Conservation (phyloP, 2,113 vertebrate genomes). For the Electrona antarctica region DNA sequence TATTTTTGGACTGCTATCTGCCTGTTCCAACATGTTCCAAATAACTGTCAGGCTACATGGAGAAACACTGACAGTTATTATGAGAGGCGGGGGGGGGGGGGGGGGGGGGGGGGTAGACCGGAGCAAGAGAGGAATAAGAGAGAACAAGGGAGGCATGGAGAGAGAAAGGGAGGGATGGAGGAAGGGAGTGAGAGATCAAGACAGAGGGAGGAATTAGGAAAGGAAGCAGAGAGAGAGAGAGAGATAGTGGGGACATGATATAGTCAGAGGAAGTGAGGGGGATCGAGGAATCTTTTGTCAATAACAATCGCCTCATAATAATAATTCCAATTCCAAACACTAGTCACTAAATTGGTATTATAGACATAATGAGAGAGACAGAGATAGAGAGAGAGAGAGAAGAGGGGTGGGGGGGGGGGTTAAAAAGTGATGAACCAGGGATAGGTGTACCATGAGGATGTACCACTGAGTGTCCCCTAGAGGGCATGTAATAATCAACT, state of each 20-base stretch:
- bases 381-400: neutral
- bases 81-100: neutral
- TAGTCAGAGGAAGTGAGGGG: neutral
- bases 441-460: no score
- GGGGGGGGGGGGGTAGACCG: neutral
- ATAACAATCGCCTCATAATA: no score
- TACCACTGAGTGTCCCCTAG: no score
- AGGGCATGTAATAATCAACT: no score
- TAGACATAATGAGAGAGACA: no score
- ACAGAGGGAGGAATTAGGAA: conserved; percentile 9
- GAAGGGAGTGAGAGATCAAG: conserved; percentile 3
- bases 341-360: no score
- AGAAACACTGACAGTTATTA: no score
- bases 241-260: neutral
- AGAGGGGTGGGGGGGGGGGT: neutral
- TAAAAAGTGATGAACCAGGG: neutral
- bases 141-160: neutral
- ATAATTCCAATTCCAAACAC: no score
- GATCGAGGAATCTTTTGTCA: neutral
- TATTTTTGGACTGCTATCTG: conserved; percentile 43
- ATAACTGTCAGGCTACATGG: conserved; percentile 41
- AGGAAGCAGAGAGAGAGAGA: no score
- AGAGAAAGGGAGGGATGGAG: neutral
- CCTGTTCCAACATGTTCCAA: conserved; percentile 47
- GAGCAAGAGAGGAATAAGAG: neutral